Percentiles rank a stretch among this genome's conserved stretches.
Evolutionary conservation across 2,113 vertebrate species (phyloP).

Genomic region (Sclerurus mexicanus): DNA sequence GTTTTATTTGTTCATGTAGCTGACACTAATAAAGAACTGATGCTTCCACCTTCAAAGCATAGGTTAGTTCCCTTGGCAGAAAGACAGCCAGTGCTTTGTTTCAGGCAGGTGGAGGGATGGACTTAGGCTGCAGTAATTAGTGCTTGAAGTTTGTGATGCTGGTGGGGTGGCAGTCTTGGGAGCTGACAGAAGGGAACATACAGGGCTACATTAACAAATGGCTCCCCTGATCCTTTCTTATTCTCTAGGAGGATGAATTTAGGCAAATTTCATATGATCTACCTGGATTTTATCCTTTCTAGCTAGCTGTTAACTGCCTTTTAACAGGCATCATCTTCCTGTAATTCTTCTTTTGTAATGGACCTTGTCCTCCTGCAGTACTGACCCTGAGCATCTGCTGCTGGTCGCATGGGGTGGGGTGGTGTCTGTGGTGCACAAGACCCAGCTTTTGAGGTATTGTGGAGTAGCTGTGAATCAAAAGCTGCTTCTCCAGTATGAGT

Average conservation of each 20-base stretch:
- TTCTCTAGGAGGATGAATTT: neutral
- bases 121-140: neutral
- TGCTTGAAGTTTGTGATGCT: neutral
- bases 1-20: conserved; percentile 42
- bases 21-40: conserved; percentile 13
- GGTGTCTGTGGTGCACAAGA: neutral
- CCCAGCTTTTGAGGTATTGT: neutral
- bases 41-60: neutral
- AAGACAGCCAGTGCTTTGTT: neutral
- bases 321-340: neutral
- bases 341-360: neutral
- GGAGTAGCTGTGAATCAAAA: neutral
- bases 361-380: neutral
- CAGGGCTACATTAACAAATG: neutral
- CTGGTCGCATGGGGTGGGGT: neutral
- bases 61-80: neutral
- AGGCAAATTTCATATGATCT: neutral
- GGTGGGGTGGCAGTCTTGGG: neutral
- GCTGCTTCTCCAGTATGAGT: neutral
- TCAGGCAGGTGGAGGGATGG: neutral
- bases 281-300: neutral
- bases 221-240: neutral
- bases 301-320: neutral
- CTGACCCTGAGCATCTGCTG: neutral
- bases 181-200: neutral